Evolutionary conservation across 2,113 vertebrate species (phyloP), one percentile per base, ranked within the genome.

Genomic region (Poeciliopsis turrubarensis): DNA sequence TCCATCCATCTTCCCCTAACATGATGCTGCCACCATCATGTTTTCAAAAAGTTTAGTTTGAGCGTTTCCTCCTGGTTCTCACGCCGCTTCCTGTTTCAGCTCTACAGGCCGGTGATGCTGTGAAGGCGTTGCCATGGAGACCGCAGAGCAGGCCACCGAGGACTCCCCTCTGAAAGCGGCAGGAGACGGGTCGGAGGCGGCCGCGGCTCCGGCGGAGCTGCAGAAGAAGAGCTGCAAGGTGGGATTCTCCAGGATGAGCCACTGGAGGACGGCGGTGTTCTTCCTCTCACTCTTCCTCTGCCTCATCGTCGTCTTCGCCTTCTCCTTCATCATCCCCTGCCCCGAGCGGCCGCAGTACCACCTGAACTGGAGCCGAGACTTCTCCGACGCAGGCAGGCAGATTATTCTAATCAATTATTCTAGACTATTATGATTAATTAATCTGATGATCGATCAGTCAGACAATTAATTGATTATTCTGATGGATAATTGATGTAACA

Each of bases 311-410:
- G 96, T 97, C 27, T 98, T 99, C 67, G 95, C 97, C 72, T 96
- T 98, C 89, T 99, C 97, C 0, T 99, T 99, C 78, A 89, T 98
- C 87, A 94, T 99, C 79, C 97, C 97, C 0, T 99, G 97, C 87
- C 97, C 97, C 0, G 96, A 96, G n/a, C 92, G 95, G 69, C 95
- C 95, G 0, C 89, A 89, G 15, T 97, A 96, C 0, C 88, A 90
- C 11, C 67, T 68, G 5, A 88, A 80, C 0, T 99, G 96, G 97
- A 94, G 92, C 86, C 68, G 70, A 9, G 87, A 89, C 4, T 96
- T 96, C 62, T 62, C 86, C 3, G 25, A 82, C 0, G 92, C 96
- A 82, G 34, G 34, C 34, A 37, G 34, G 34, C 34, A 12, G 34
- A 37, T 37, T 37, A 37, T 37, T 11, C 34, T 37, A 37, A 37